Evolutionary conservation across 2,888 invertebrate species (phyloP).

Genomic region (Zelleria hepariella): DNA sequence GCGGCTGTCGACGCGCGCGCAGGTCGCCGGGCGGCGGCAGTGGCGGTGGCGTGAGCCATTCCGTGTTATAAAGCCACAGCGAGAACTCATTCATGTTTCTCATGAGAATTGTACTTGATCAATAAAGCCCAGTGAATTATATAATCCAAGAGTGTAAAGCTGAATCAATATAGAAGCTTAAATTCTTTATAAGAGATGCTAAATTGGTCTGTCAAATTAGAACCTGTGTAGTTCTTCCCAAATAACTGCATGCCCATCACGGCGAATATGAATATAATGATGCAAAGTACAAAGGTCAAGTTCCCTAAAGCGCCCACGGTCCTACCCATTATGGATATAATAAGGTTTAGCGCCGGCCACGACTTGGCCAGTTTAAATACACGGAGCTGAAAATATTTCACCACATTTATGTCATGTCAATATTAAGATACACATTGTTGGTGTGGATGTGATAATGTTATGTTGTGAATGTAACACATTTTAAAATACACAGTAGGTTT

Average conservation of each 20-base stretch:
- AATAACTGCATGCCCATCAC: conserved; percentile 98
- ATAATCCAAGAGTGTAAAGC: conserved; percentile 66
- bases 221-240: conserved; percentile 89
- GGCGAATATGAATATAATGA: conserved; percentile 97
- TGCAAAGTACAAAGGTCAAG: conserved; percentile 94
- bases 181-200: conserved; percentile 53
- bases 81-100: conserved; percentile 40
- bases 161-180: conserved; percentile 65
- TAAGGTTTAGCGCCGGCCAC: conserved; percentile 95
- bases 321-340: conserved; percentile 96
- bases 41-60: conserved; percentile 44
- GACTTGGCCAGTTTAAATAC: conserved; percentile 98
- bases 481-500: no score
- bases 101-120: conserved; percentile 62
- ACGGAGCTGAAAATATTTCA: conserved; percentile 82
- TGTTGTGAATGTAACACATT: not conserved
- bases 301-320: conserved; percentile 96
- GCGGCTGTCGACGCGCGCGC: conserved; percentile 6
- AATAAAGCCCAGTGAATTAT: conserved; percentile 62
- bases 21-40: conserved; percentile 32
- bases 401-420: conserved; percentile 28
- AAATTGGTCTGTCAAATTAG: conserved; percentile 60
- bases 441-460: not conserved
- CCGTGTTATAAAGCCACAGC: conserved; percentile 67
- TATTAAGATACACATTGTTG: conserved; percentile 4